Percentiles rank a stretch among this genome's conserved stretches.
Conservation (phyloP, 2,113 vertebrate species). For the Zosterops japonicus region DNA sequence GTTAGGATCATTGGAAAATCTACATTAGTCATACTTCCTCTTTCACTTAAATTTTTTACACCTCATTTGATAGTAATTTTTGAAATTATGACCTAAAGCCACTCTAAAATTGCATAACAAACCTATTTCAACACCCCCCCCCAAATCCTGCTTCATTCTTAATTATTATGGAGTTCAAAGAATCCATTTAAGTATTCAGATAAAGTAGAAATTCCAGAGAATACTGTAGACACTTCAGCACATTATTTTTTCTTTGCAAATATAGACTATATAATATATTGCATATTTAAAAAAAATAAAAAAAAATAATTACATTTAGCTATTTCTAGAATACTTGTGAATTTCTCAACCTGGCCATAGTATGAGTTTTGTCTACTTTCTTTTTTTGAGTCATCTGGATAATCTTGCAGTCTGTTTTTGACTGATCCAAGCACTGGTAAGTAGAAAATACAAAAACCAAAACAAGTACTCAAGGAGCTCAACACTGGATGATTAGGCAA, state of each 20-base stretch:
- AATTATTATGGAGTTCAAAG: not conserved
- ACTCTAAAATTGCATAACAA: not conserved
- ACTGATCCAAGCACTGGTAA: not conserved
- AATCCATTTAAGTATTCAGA: not conserved
- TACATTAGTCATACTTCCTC: not conserved
- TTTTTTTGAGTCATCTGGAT: not conserved
- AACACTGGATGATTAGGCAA: not conserved
- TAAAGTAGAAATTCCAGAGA: not conserved
- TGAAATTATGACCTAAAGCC: not conserved
- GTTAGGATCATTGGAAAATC: not conserved
- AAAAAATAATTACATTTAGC: not conserved
- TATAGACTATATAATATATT: not conserved
- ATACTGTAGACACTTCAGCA: not conserved
- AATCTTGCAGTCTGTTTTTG: not conserved
- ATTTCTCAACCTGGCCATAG: fast-evolving
- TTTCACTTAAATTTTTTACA: not conserved
- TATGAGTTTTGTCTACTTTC: not conserved
- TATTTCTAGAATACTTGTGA: not conserved
- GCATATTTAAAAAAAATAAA: not conserved
- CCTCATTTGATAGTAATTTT: not conserved
- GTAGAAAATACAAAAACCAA: not conserved
- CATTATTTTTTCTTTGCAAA: not conserved
- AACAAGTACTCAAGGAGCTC: not conserved
- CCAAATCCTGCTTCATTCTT: not conserved
- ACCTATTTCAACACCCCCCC: not conserved